These are phyloP conservation scores for Zaprionus lachaisei DNA, from an alignment of 1,140 invertebrate genomes.

Conservation along the genomic window DNA sequence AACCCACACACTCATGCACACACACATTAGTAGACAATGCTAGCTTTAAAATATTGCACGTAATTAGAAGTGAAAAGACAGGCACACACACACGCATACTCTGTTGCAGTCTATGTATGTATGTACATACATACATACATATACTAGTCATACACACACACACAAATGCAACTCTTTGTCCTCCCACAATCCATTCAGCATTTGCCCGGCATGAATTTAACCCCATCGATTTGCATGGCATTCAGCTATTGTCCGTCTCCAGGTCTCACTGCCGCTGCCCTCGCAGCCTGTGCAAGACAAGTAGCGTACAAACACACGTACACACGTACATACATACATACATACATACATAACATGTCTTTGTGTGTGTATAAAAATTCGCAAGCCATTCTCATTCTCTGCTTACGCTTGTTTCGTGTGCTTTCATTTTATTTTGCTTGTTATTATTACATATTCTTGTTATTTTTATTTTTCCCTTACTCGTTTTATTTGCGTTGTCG, in stretches of 20 bases:
- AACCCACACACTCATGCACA: not conserved
- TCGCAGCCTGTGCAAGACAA: slow-evolving; percentile 12
- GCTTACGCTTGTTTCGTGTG: slow-evolving; percentile 42
- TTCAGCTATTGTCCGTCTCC: slow-evolving; percentile 2
- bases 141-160: not conserved
- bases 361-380: slow-evolving; percentile 55
- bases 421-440: slow-evolving; percentile 67
- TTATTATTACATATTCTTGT: slow-evolving; percentile 63
- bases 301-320: not conserved
- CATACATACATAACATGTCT: not conserved
- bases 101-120: slow-evolving; percentile 1
- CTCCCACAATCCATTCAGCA: slow-evolving; percentile 21
- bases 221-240: slow-evolving; percentile 37
- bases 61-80: slow-evolving; percentile 19
- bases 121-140: not conserved
- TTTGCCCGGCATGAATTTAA: slow-evolving; percentile 27
- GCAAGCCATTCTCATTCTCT: slow-evolving; percentile 58
- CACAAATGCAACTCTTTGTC: slow-evolving; percentile 4
- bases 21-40: not conserved
- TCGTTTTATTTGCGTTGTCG: slow-evolving; percentile 43
- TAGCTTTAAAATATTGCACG: not conserved
- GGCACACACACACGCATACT: not conserved
- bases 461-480: slow-evolving; percentile 66
- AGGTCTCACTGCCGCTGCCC: slow-evolving; percentile 30
- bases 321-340: slow-evolving; percentile 2